Base-by-base conservation (phyloP, 1,140 invertebrate genomes). In the Ladona fulva region DNA sequence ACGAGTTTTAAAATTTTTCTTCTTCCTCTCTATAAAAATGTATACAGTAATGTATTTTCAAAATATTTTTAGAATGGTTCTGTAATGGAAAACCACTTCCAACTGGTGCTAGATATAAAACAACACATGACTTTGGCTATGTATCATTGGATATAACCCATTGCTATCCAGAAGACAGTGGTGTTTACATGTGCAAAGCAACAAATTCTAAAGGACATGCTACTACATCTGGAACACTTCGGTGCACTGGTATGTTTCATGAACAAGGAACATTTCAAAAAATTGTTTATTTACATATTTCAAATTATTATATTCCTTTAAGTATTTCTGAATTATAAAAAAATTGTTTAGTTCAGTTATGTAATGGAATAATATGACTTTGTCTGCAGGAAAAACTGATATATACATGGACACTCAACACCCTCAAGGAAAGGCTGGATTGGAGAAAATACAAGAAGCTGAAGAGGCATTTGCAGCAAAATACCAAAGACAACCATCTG, bases 111-210 rank as follows among this genome's bases (percentile, higher is more conserved):
- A 90, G 93, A 82, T 95, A 91, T 81, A 95, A 95, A 83, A 91
- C 92, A 19, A 94, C 91, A 24, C 95, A 95, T 81, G 95, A 97
- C 82, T 97, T 97, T 85, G 95, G 95, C 25, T 95, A 94, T 79
- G 91, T 96, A 0, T 89, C 93, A 42, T 85, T 97, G 80, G 95
- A 97, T 83, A 89, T 96, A 77, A 92, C 86, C 77, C 92, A 92
- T 80, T 89, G 91, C 0, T 95, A 95, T 82, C 90, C 93, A 81
- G 93, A 96, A 87, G 94, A 97, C 86, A 95, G 93, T 78, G 95
- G 95, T 42, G 89, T 97, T 74, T 95, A 97, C 81, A 96, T 93
- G 66, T 96, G 95, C 80, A 94, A 93, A 85, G 97, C 96, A 25
- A 97, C 92, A 0, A 99, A 98, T 83, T 93, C 89, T 78, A 95